Evolutionary conservation across 2,113 vertebrate genomes (phyloP), one percentile per base, ranked within the genome.

Genomic region (Lycaon pictus): DNA sequence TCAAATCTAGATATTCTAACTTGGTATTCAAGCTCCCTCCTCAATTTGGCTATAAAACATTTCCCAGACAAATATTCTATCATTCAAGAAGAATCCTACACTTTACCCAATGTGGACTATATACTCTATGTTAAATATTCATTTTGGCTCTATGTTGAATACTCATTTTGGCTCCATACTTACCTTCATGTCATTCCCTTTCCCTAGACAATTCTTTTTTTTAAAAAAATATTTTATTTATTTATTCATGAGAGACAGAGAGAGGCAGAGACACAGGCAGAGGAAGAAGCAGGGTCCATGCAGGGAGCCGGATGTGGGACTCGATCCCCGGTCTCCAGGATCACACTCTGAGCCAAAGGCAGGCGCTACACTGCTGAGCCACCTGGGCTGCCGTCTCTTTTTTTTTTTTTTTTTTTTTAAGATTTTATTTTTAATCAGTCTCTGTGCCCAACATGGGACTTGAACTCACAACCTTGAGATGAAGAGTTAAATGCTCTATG

Each of bases 1-100:
- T 96, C 56, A 90, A 72, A 84, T 51, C 16, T 19, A 88, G 67
- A 84, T 27, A 83, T 65, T 93, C 48, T 88, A 67, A 84, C 25
- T 88, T 90, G n/a, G 11, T 85, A 58, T 94, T 96, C 10, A 65
- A 80, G 51, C 80, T 72, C 56, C 48, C 23, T 93, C 9, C 25
- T 67, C 27, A 65, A 13, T 87, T 95, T 87, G 58, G 17, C 51
- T 88, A 16, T 37, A 88, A 29, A 29, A 69, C 76, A 48, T 89
- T 95, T 71, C 53, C n/a, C 11, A 62, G 29, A 35, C 8, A 60
- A 63, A 74, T 37, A 88, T 62, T 5, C 29, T 25, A 74, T 20
- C 92, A 71, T 35, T 84, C 19, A 91, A 72, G 58, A 89, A 81
- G 32, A 88, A 48, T 19, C 1, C 37, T 92, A 55, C 48, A 60